Evolutionary conservation across 2,797 vertebrate genomes (phyloP), one percentile per base, ranked within the genome.

Genomic region (Hoplostethus atlanticus): DNA sequence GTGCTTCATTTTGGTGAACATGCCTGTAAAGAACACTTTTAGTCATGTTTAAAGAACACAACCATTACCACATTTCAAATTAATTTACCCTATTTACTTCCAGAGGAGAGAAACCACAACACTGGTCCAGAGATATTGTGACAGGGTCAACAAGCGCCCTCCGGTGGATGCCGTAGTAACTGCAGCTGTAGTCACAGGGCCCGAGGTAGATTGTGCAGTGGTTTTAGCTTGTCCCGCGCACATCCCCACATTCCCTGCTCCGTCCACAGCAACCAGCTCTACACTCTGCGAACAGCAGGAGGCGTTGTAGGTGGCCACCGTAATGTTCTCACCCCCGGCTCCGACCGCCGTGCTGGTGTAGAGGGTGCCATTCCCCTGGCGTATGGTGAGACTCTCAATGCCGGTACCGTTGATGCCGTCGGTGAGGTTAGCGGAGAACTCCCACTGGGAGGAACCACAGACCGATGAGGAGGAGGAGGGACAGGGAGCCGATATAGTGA

Each of bases 231-330:
- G 85, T n/a, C 60, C 87, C 17, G 47, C 62, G 50, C 89, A 94
- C 2, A 31, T 78, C 4, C 85, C 89, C 68, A 91, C 90, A 30
- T 94, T 94, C n/a, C 81, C 93, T 3, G 78, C 91, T 31, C 6
- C n/a, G 61, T 93, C 91, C n/a, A 93, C 85, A 42, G 65, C 84
- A 8, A 79, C 38, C 69, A 94, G 80, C 81, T 90, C 78, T 16
- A 93, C 90, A 7, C 15, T 77, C 34, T 57, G 68, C 12, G 74
- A 85, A 52, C 93, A 95, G 79, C 94, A 95, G 70, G 93, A 90
- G 57, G 89, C 80, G 0, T 5, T 88, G 84, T 92, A 94, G 42
- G 66, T 55, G 0, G 25, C 85, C 54, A 85, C 54, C 4, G 84
- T 93, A 2, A 92, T n/a, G 34, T 87, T 91, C 12, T 87, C 73